These are phyloP conservation scores for Regulus satrapa DNA, from an alignment of 2,113 vertebrate genomes.

Conservation along the genomic window DNA sequence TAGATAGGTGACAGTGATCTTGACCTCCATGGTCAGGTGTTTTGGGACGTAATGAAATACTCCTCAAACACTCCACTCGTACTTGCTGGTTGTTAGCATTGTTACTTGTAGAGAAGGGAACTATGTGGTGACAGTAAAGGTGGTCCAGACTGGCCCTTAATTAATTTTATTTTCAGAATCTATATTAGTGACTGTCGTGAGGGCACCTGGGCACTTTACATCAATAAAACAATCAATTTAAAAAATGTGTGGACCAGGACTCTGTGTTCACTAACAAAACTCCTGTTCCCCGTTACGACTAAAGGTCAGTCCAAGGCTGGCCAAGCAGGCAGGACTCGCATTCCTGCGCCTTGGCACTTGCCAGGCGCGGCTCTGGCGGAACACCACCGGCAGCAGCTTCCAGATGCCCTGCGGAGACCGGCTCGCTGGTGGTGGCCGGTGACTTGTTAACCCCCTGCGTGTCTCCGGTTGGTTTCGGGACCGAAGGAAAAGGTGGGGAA, in stretches of 20 bases:
- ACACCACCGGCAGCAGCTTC: not conserved
- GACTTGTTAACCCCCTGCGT: not conserved
- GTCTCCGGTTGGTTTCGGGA: not conserved
- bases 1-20: slow-evolving; percentile 19
- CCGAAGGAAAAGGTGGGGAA: not conserved
- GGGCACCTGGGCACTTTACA: slow-evolving; percentile 56
- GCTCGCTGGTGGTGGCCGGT: not conserved
- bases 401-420: not conserved
- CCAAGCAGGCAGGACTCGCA: not conserved
- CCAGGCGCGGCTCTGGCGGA: not conserved
- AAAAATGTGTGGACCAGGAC: slow-evolving; percentile 51
- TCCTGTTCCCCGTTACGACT: not conserved
- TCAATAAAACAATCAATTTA: slow-evolving; percentile 64
- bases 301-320: slow-evolving; percentile 59
- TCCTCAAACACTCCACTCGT: not conserved
- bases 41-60: slow-evolving; percentile 50
- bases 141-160: slow-evolving; percentile 55
- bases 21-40: slow-evolving; percentile 37
- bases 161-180: slow-evolving; percentile 67
- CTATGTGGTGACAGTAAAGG: slow-evolving; percentile 42
- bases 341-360: not conserved
- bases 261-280: slow-evolving; percentile 44
- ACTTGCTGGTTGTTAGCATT: slow-evolving; percentile 10
- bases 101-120: slow-evolving; percentile 45
- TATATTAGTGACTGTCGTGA: slow-evolving; percentile 46